phyloP scores from a whole-genome alignment of 2,797 vertebrate genomes.

The Capromys pilorides region DNA sequence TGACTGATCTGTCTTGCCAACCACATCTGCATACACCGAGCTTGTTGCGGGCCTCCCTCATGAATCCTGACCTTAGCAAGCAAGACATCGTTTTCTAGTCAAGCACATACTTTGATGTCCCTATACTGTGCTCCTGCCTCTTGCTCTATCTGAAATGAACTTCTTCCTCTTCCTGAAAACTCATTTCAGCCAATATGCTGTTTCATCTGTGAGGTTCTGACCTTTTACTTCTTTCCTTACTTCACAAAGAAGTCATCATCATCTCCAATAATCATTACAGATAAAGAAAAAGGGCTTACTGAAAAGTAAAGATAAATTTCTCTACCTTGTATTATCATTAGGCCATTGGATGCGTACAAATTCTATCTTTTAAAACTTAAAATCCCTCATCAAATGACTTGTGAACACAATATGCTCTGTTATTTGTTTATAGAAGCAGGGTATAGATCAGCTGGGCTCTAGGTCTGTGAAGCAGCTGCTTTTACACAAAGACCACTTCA shows the following conservation, averaged over 20 bases:
- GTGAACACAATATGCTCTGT: not conserved
- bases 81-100: constrained; percentile 3
- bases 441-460: not conserved
- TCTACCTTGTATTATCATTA: not conserved
- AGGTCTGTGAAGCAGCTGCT: not conserved
- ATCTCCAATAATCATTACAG: not conserved
- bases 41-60: not conserved
- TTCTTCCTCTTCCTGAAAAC: not conserved
- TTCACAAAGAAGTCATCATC: not conserved
- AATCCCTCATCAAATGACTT: not conserved
- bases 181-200: not conserved
- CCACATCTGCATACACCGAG: not conserved
- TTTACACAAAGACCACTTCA: not conserved
- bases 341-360: not conserved
- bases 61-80: not conserved
- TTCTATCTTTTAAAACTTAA: constrained; percentile 22
- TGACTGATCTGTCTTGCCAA: not conserved
- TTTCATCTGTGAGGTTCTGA: not conserved
- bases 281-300: not conserved
- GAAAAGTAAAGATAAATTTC: not conserved
- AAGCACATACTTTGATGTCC: not conserved
- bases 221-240: not conserved
- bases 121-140: not conserved
- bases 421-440: not conserved
- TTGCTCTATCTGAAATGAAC: not conserved